Conservation (phyloP, 2,888 invertebrate species). For the Sthenelais limicola region DNA sequence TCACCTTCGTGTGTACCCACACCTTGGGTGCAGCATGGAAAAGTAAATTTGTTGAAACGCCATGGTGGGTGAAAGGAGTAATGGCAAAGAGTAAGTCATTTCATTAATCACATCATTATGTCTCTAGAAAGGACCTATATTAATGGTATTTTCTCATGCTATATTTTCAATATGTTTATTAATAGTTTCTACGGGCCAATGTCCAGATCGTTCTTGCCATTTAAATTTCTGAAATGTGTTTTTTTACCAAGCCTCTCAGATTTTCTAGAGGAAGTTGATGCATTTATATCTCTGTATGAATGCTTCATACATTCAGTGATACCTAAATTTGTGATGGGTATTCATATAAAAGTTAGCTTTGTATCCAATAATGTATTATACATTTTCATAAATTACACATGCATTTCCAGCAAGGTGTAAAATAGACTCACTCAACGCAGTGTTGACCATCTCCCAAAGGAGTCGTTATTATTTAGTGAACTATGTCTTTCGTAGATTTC, state of each 20-base stretch:
- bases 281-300: not conserved
- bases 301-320: too few relatives aligned
- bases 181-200: not conserved
- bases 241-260: not conserved
- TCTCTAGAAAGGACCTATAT: too few relatives aligned
- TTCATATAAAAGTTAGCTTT: too few relatives aligned
- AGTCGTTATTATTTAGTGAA: not conserved
- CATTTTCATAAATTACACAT: too few relatives aligned
- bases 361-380: too few relatives aligned
- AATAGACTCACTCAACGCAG: not conserved
- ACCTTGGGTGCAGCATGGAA: slow-evolving; percentile 63
- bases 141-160: too few relatives aligned
- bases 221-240: not conserved
- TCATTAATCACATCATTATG: too few relatives aligned
- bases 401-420: not conserved
- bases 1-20: slow-evolving; percentile 65
- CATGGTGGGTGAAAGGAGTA: slow-evolving; percentile 57
- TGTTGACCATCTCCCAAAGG: not conserved
- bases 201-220: not conserved
- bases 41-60: slow-evolving; percentile 58
- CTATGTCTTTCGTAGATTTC: slow-evolving; percentile 57
- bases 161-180: not conserved
- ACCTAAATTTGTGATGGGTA: too few relatives aligned
- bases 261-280: not conserved
- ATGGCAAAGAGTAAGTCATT: slow-evolving; percentile 61